Conservation (phyloP, 1,140 invertebrate species). For the Drosophila auraria region DNA sequence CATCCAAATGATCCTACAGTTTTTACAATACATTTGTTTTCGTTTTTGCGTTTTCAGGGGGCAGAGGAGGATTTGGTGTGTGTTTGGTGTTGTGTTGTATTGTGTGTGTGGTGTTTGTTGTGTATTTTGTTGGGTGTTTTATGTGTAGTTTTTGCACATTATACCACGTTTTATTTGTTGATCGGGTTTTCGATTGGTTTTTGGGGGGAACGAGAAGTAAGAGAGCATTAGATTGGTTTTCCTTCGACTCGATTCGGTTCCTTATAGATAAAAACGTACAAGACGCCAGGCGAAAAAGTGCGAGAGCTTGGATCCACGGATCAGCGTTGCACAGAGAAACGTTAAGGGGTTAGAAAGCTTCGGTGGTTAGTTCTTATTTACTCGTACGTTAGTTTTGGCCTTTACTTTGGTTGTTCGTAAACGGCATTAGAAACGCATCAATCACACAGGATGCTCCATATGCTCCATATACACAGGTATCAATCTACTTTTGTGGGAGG, state of each 20-base stretch:
- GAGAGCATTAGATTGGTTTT: slow-evolving; percentile 83
- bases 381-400: slow-evolving; percentile 19
- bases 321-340: slow-evolving; percentile 20
- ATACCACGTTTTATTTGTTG: slow-evolving; percentile 62
- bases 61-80: slow-evolving; percentile 64
- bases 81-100: slow-evolving; percentile 31
- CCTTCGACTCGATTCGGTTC: slow-evolving; percentile 46
- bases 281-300: slow-evolving; percentile 51
- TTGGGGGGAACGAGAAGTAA: slow-evolving; percentile 76
- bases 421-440: slow-evolving; percentile 62
- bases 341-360: slow-evolving; percentile 24
- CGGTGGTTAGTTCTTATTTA: slow-evolving; percentile 52
- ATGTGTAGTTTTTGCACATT: slow-evolving; percentile 63
- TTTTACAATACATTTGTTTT: slow-evolving; percentile 69
- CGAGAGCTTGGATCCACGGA: slow-evolving; percentile 35
- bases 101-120: slow-evolving; percentile 42
- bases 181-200: slow-evolving; percentile 40
- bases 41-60: slow-evolving; percentile 40
- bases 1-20: slow-evolving; percentile 93
- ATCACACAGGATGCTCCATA: slow-evolving; percentile 46
- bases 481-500: slow-evolving; percentile 31
- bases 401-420: slow-evolving; percentile 19
- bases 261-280: slow-evolving; percentile 60
- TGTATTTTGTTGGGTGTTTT: slow-evolving; percentile 29
- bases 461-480: slow-evolving; percentile 7